Conservation (phyloP, 2,888 invertebrate genomes). For the Loripinus fragilis region DNA sequence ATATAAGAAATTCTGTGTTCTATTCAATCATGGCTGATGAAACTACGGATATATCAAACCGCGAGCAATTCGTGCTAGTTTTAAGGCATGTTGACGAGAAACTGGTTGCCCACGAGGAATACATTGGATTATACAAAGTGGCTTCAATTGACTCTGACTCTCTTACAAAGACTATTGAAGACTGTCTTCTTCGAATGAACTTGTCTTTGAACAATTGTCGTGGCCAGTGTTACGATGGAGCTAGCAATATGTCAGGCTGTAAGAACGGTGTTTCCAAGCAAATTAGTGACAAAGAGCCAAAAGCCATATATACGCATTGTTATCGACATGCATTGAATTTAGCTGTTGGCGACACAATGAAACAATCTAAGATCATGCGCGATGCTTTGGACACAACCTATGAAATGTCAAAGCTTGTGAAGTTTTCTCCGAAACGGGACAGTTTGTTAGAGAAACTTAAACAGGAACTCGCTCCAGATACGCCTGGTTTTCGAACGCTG, state of each 20-base stretch:
- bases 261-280: slow-evolving; percentile 45
- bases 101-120: slow-evolving; percentile 49
- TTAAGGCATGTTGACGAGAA: slow-evolving; percentile 39
- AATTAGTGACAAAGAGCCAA: slow-evolving; percentile 25
- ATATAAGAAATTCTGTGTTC: slow-evolving; percentile 15
- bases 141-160: slow-evolving; percentile 29
- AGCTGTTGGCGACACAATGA: slow-evolving; percentile 44
- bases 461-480: slow-evolving; percentile 35
- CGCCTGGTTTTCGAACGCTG: slow-evolving; percentile 46
- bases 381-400: slow-evolving; percentile 46
- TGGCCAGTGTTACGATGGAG: slow-evolving; percentile 58
- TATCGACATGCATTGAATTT: slow-evolving; percentile 56
- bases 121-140: slow-evolving; percentile 51
- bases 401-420: slow-evolving; percentile 57
- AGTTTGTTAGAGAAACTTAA: slow-evolving; percentile 42
- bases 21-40: slow-evolving; percentile 50
- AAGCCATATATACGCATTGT: slow-evolving; percentile 55
- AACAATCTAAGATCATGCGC: slow-evolving; percentile 30
- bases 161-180: slow-evolving; percentile 18
- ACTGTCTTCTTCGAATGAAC: not conserved
- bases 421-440: slow-evolving; percentile 54
- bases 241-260: slow-evolving; percentile 43
- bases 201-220: slow-evolving; percentile 43
- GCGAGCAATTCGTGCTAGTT: slow-evolving; percentile 46
- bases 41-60: slow-evolving; percentile 49